These are phyloP conservation scores for Lymantria monacha DNA, from an alignment of 2,888 invertebrate genomes.

Conservation along the genomic window DNA sequence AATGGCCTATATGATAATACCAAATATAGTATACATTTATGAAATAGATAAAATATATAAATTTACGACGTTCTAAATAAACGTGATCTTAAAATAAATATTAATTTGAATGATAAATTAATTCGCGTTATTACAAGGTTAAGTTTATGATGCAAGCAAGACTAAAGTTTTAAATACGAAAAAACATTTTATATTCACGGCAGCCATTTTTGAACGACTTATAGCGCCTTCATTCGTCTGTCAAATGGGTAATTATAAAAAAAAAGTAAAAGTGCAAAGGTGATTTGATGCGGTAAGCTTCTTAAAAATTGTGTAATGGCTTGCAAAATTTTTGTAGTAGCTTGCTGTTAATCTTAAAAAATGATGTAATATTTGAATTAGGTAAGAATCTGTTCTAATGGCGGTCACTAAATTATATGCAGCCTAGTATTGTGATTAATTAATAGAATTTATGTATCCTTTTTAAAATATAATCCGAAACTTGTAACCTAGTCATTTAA, in stretches of 20 bases:
- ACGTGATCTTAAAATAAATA: not conserved
- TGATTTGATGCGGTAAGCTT: not conserved
- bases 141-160: not conserved
- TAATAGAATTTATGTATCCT: too few species aligned
- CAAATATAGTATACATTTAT: too few species aligned
- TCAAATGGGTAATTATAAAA: not conserved
- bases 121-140: not conserved
- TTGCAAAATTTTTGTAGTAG: not conserved
- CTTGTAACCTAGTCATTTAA: too few species aligned
- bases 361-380: not conserved
- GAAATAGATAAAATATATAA: not conserved
- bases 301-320: not conserved
- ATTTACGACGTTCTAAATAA: not conserved
- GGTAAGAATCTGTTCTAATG: not conserved
- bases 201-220: not conserved
- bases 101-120: not conserved
- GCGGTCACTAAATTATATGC: not conserved
- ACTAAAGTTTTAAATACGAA: not conserved
- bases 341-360: not conserved
- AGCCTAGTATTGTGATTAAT: too few species aligned
- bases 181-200: not conserved
- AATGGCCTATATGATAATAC: too few species aligned
- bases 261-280: not conserved
- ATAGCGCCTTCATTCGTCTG: not conserved
- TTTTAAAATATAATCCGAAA: too few species aligned